Evolutionary conservation across 92 coral and sea anemone genomes (phyloP).

Genomic region (Epizoanthus illoricatus): DNA sequence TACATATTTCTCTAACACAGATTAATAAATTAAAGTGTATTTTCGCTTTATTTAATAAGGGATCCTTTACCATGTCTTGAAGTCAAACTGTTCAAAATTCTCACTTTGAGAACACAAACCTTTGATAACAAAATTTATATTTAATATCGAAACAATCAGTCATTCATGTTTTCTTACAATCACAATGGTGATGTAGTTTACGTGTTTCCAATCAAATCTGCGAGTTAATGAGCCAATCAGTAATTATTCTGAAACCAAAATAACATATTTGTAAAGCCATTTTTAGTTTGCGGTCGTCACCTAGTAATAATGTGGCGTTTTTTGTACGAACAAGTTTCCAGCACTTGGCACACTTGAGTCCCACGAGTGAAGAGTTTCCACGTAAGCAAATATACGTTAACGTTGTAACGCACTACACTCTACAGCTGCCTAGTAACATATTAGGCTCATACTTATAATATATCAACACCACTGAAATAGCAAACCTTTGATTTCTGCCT

Average conservation of each 20-base stretch:
- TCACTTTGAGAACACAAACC: background rate
- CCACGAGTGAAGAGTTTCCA: constrained; percentile 11
- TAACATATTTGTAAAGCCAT: background rate
- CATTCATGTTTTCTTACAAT: background rate
- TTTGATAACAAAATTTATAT: too few relatives aligned
- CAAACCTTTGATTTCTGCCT: constrained; percentile 81
- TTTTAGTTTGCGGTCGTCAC: background rate
- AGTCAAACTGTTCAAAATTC: background rate
- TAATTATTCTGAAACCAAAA: background rate
- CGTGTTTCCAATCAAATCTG: background rate
- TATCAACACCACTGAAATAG: background rate
- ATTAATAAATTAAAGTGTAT: too few relatives aligned
- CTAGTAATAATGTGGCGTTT: background rate
- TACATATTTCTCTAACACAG: too few relatives aligned
- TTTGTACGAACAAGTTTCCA: background rate
- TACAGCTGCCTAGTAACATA: background rate
- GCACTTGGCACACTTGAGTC: background rate
- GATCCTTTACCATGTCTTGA: too few relatives aligned
- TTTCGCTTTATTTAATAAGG: background rate
- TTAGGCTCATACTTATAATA: background rate
- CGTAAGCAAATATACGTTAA: constrained; percentile 6
- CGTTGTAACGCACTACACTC: background rate
- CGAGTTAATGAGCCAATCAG: background rate
- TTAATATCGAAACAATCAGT: background rate
- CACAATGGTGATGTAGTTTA: background rate